phyloP scores from a whole-genome alignment of 2,113 vertebrate genomes.

The Telmatochromis sp. region DNA sequence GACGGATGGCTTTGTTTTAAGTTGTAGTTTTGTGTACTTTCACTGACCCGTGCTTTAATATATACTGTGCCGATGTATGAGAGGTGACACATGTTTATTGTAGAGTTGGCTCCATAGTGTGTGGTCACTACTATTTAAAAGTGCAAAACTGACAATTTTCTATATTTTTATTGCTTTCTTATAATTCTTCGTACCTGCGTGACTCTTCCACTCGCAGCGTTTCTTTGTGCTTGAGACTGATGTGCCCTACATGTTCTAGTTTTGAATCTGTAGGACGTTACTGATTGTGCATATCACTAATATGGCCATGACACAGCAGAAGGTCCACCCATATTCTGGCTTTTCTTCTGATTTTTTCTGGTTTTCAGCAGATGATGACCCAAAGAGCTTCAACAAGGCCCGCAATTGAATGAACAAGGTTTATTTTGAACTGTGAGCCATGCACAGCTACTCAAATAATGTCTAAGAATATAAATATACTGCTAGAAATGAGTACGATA shows the following conservation, averaged over 20 bases:
- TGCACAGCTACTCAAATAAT: not conserved
- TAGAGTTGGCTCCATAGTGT: not conserved
- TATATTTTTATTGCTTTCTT: not conserved
- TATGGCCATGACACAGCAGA: not conserved
- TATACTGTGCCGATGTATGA: rapidly evolving
- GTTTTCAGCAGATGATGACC: not conserved
- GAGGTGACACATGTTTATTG: not conserved
- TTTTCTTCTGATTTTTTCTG: not conserved
- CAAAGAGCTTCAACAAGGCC: not conserved
- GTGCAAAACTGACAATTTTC: not conserved
- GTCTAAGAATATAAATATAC: not conserved
- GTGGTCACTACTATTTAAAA: not conserved
- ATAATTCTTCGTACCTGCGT: not conserved
- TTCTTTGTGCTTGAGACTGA: not conserved
- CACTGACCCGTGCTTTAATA: not conserved
- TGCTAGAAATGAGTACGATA: not conserved
- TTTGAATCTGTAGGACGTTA: not conserved
- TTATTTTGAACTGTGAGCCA: not conserved
- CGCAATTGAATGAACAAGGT: not conserved
- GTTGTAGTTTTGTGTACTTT: not conserved
- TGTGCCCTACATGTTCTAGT: not conserved
- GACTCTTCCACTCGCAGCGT: rapidly evolving
- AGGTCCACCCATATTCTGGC: not conserved
- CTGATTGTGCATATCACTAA: not conserved
- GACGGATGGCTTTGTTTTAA: not conserved